Evolutionary conservation across 35 echinoderm and acorn worm species (phyloP), one percentile per base, ranked within the genome.

Genomic region (Heliocidaris erythrogramma): DNA sequence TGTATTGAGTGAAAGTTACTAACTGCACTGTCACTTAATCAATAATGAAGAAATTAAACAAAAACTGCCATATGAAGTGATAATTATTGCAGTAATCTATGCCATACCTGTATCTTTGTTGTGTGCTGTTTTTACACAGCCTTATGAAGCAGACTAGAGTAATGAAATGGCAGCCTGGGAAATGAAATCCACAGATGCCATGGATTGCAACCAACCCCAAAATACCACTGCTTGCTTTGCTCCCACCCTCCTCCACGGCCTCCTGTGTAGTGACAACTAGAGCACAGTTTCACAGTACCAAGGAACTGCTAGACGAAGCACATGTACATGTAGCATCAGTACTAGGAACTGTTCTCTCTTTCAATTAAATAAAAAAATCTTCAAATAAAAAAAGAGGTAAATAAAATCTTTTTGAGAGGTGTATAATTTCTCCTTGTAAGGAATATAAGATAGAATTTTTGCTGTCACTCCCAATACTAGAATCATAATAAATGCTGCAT

Each of bases 201-300:
- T 13, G 47, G 87, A 89, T 89, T 89, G 87, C 30, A 42, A 89
- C 87, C 87, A 89, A 89, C 87, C 87, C 87, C 87, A 89, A 89
- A 89, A 89, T 89, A 89, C 87, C 87, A 89, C 31, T 48, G 87
- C 30, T 89, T 89, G 87, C 47, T 89, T 89, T 27, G 31, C 31
- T 48, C 87, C 47, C 87, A 89, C 87, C 47, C 17, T 13, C 12
- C 13, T 13, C 12, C 13, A 10, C 0, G 65, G 65, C 65, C 65
- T 18, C 47, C 87, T 48, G 47, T 89, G 87, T 48, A 47, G 87
- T 32, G 87, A 32, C 87, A 89, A 89, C 87, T 17, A 7, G 30
- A 9, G 29, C 16, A 13, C 87, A 47, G 87, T 89, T 89, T 89
- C 31, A 89, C 87, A 47, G 29, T 9, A 47, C 31, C 30, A 24